Base-by-base conservation (phyloP, 2,888 invertebrate genomes). In the Macrosiphum euphorbiae region DNA sequence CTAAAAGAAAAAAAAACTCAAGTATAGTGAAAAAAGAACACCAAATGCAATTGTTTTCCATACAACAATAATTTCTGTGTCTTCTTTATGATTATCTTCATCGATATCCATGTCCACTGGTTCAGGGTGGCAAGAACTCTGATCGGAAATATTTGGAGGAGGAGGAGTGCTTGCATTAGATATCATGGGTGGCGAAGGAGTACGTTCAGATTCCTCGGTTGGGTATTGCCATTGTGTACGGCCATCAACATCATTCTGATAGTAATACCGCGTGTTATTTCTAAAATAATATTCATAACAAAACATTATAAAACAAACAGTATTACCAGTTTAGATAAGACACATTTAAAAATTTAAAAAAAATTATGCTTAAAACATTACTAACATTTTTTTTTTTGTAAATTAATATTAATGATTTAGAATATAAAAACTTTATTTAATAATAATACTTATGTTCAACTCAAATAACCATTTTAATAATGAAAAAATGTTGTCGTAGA, bases 381-480 rank as follows among this genome's bases (percentile, higher is more conserved):
- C 61, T 90, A 84, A 93, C 93, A 84, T 41, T 86, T 61, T 35
- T 78, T 67, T 86, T 61, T 41, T 84, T 52, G 20, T 67, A 58
- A 93, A 86, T 47, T 58, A 61, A 58, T 89, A 93, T 89, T 61
- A 89, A 85, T 67, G 28, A 67, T 67, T 67, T 91, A 91, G 8
- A 55, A 85, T 85, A 61, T 89, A 93, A 90, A 50, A 93, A 94
- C 58, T 94, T 90, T 86, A 94, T 94, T 94, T 67, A 94, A 94
- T 90, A 90, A 90, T 94, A 44, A 94, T 94, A 94, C 94, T 94
- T 94, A 94, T 94, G 94, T 67, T 90, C 7, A 87, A 94, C 94
- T 94, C 90, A 78, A 86, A 90, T 89, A 94, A 90, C 86, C 94
- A 90, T 90, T 86, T 94, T 90, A 94, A 94, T 85, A 50, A 94